A percentile compares a stretch with the other conserved stretches of the same genome.
Evolutionary conservation across 35 echinoderm and acorn worm genomes (phyloP).

Genomic region (Ophiothrix spiculata): DNA sequence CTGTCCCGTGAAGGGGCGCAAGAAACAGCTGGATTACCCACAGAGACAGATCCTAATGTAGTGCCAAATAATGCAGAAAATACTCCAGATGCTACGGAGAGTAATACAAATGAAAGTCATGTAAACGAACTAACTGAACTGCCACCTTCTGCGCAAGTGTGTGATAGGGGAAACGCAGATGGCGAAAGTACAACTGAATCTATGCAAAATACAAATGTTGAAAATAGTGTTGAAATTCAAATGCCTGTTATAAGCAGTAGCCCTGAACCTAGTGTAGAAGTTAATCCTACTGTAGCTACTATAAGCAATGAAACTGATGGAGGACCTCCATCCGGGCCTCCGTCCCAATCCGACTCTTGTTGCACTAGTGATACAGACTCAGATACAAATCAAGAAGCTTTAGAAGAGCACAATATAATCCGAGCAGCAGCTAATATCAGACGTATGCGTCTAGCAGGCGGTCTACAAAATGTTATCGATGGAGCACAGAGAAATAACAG

Average conservation of each 20-base stretch:
- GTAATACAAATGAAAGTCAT: background rate
- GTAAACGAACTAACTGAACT: too few species aligned
- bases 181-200: constrained; percentile 4
- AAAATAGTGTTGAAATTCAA: background rate
- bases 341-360: constrained; percentile 40
- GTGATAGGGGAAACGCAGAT: constrained; percentile 5
- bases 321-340: background rate
- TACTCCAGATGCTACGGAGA: background rate
- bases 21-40: background rate
- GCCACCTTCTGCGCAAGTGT: background rate
- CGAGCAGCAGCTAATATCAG: constrained; percentile 84
- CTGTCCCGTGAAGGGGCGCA: constrained; percentile 27
- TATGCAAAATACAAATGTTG: background rate
- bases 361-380: constrained; percentile 89
- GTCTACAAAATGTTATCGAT: constrained; percentile 48
- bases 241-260: background rate
- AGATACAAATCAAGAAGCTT: constrained; percentile 80
- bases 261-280: background rate
- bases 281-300: background rate
- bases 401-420: constrained; percentile 64
- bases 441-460: constrained; percentile 68
- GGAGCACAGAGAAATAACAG: background rate
- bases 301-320: background rate
- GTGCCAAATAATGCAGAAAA: background rate
- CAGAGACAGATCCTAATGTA: background rate